A percentile compares a stretch with the other conserved stretches of the same genome.
Conservation (phyloP, 2,888 invertebrate species). For the Erannis defoliaria region DNA sequence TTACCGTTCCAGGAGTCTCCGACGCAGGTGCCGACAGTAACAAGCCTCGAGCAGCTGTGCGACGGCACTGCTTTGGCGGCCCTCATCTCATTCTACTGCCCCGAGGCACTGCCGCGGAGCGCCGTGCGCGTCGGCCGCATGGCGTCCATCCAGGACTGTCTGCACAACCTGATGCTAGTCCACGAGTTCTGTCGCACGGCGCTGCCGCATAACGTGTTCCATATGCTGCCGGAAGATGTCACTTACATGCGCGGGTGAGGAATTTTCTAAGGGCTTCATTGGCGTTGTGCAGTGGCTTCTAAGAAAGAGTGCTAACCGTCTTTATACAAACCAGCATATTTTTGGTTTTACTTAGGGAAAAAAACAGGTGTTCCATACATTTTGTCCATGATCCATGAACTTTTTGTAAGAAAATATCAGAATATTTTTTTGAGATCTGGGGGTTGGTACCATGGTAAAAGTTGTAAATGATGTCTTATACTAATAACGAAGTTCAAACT, state of each 20-base stretch:
- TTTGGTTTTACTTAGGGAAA: too few relatives aligned
- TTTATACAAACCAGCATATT: too few relatives aligned
- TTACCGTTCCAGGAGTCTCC: slow-evolving; percentile 81
- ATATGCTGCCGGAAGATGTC: slow-evolving; percentile 98
- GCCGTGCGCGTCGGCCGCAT: slow-evolving; percentile 86
- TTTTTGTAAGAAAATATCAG: too few relatives aligned
- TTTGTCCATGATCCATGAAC: too few relatives aligned
- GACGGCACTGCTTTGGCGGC: slow-evolving; percentile 96
- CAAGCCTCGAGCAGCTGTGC: slow-evolving; percentile 94
- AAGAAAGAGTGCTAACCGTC: too few relatives aligned
- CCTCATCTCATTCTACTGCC: slow-evolving; percentile 95
- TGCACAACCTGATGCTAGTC: slow-evolving; percentile 96
- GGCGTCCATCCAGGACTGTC: slow-evolving; percentile 94
- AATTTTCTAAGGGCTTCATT: neutral
- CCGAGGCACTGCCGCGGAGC: slow-evolving; percentile 82
- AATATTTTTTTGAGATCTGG: too few relatives aligned
- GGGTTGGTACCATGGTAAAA: too few relatives aligned
- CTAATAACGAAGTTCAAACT: too few relatives aligned
- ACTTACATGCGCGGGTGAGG: slow-evolving; percentile 95
- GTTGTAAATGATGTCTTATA: too few relatives aligned
- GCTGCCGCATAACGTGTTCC: slow-evolving; percentile 95
- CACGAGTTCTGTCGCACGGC: slow-evolving; percentile 94
- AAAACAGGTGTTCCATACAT: too few relatives aligned
- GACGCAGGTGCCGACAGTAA: slow-evolving; percentile 89
- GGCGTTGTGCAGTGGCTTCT: neutral